phyloP scores from a whole-genome alignment of 2,113 vertebrate species.

The Spea bombifrons region DNA sequence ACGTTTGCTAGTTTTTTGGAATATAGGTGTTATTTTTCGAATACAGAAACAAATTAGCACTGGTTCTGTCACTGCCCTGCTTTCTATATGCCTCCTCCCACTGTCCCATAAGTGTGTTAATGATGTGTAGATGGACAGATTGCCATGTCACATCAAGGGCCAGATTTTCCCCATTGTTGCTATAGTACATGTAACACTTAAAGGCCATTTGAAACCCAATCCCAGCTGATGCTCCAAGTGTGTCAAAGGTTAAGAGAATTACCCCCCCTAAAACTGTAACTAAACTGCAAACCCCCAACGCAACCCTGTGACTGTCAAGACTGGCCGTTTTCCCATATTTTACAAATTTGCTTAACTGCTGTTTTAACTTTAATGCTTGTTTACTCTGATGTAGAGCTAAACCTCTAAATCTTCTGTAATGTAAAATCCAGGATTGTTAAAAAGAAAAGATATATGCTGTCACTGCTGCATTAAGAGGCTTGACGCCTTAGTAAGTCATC shows the following conservation, averaged over 20 bases:
- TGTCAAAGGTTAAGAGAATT: no score
- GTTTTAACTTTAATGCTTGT: not conserved
- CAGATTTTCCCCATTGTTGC: not conserved
- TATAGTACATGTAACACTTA: not conserved
- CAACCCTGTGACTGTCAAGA: no score
- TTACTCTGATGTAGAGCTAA: not conserved
- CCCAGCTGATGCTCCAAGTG: not conserved
- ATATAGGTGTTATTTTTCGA: no score
- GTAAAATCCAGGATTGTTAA: not conserved
- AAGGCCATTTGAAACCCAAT: not conserved
- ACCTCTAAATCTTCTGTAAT: not conserved
- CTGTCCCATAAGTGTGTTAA: no score
- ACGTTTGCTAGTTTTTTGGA: no score
- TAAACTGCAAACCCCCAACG: not conserved
- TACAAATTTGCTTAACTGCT: not conserved
- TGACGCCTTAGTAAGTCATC: constrained; percentile 57
- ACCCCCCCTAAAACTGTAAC: not conserved
- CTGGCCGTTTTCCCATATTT: not conserved
- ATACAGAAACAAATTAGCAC: no score
- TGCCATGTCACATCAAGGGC: not conserved
- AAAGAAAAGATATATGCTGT: not conserved
- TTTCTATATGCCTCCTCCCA: no score
- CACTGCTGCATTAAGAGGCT: not conserved
- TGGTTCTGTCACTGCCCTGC: no score
- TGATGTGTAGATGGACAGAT: not conserved